phyloP scores from a whole-genome alignment of 1,140 invertebrate species.

The Physella acuta region DNA sequence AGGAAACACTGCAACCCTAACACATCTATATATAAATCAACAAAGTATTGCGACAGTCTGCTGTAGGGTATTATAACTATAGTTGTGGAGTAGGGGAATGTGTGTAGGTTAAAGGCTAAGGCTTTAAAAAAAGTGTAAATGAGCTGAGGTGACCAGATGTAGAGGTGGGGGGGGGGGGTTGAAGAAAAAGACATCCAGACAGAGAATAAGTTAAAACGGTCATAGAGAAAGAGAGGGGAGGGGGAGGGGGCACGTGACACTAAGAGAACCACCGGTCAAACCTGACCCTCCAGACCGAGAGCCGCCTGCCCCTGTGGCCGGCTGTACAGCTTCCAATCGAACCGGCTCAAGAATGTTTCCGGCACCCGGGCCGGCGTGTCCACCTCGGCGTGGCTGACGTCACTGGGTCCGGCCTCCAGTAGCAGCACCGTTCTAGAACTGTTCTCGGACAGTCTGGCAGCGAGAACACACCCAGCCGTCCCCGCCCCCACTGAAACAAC shows the following conservation, averaged over 20 bases:
- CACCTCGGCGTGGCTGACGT: constrained; percentile 21
- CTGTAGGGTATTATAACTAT: too few relatives aligned
- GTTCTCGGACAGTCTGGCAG: constrained; percentile 29
- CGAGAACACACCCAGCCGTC: constrained; percentile 27
- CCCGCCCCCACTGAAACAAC: constrained; percentile 25
- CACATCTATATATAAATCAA: too few relatives aligned
- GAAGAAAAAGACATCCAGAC: not conserved
- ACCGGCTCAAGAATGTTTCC: constrained; percentile 13
- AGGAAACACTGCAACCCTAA: too few relatives aligned
- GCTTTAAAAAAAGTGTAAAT: too few relatives aligned
- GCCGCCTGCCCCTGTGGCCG: not conserved
- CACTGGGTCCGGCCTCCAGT: constrained; percentile 26
- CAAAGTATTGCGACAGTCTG: too few relatives aligned
- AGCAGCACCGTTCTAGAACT: constrained; percentile 22
- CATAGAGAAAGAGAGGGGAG: not conserved
- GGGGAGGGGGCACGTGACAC: not conserved
- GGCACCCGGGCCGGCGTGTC: constrained; percentile 14
- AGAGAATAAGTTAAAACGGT: not conserved
- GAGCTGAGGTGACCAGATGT: not conserved
- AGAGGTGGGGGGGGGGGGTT: not conserved
- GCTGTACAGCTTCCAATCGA: constrained; percentile 8
- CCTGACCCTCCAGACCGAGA: not conserved
- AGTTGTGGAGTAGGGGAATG: too few relatives aligned
- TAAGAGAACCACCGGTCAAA: not conserved
- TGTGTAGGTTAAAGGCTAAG: too few relatives aligned